Evolutionary conservation across 1,140 invertebrate species (phyloP), one percentile per base, ranked within the genome.

Genomic region (Dendroctonus ponderosae): DNA sequence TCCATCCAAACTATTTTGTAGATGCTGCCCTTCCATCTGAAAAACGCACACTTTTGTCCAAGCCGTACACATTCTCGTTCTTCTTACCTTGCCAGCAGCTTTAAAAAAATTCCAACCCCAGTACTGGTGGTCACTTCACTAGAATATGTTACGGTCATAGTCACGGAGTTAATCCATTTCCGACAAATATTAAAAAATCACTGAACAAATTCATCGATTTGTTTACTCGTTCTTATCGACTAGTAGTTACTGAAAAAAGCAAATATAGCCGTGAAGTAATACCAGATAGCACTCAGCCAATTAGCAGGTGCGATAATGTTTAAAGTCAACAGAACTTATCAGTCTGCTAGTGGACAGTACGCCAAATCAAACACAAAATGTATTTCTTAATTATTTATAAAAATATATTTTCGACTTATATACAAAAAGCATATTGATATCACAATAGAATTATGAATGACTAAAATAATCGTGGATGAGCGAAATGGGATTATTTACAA

Each of bases 1-100:
- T 90, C 87, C 6, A 83, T 78, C 85, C 86, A 89, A 6, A 90
- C 85, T 15, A 90, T 77, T 76, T 89, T 90, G 79, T 89, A 90
- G 70, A 89, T 85, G 72, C 87, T 89, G 6, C 87, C 88, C 74
- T 82, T 81, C 89, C 89, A 91, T 79, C 88, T 88, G 77, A 43
- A 41, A 57, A 26, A 26, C 3, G 26, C 1, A 26, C 3, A 2
- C 3, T 26, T 26, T 26, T 26, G 1, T 26, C 26, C 26, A 26
- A 26, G 26, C 26, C 26, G 26, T 26, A 26, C 26, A 26, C 26
- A 26, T 1, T 26, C 26, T 26, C 26, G 26, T 1, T 37, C 49
- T 7, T 26, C 40, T 46, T 73, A 73, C 72, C 70, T 70, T 52
- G 26, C 12, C 12, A 73, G 44, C 38, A 73, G 46, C 62, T 68